phyloP scores from a whole-genome alignment of 1,140 invertebrate genomes.

The Parapsyche elsis region DNA sequence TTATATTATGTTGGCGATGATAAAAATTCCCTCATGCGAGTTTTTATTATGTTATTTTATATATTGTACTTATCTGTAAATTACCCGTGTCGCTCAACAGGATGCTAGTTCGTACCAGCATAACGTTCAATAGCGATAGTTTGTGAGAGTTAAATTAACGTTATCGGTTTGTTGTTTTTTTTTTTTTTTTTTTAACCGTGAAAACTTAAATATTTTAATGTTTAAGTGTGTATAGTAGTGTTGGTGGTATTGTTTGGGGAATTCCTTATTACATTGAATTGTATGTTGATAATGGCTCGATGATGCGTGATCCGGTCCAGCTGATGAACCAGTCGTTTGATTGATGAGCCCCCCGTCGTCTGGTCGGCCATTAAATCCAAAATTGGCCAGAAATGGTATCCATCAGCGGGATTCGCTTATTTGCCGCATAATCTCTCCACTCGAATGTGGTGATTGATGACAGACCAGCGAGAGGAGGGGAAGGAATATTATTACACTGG shows the following conservation, averaged over 20 bases:
- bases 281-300: background rate
- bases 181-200: background rate
- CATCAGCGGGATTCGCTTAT: conserved; percentile 34
- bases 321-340: background rate
- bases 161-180: background rate
- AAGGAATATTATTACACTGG: conserved; percentile 9
- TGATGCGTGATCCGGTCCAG: background rate
- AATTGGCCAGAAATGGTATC: conserved; percentile 21
- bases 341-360: conserved; percentile 18
- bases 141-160: conserved; percentile 7
- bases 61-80: conserved; percentile 30
- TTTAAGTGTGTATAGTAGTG: too few relatives aligned
- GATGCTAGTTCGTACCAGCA: conserved; percentile 25
- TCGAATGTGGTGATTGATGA: conserved; percentile 34
- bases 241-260: too few relatives aligned
- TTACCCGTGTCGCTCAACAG: conserved; percentile 29
- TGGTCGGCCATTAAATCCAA: conserved; percentile 10
- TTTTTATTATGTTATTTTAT: conserved; percentile 9
- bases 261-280: background rate
- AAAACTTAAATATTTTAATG: background rate
- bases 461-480: background rate
- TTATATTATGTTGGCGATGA: background rate
- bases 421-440: conserved; percentile 27
- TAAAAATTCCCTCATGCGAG: conserved; percentile 32
- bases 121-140: conserved; percentile 20